These are phyloP conservation scores for Scomber colias DNA, from an alignment of 2,113 vertebrate genomes.

Conservation along the genomic window DNA sequence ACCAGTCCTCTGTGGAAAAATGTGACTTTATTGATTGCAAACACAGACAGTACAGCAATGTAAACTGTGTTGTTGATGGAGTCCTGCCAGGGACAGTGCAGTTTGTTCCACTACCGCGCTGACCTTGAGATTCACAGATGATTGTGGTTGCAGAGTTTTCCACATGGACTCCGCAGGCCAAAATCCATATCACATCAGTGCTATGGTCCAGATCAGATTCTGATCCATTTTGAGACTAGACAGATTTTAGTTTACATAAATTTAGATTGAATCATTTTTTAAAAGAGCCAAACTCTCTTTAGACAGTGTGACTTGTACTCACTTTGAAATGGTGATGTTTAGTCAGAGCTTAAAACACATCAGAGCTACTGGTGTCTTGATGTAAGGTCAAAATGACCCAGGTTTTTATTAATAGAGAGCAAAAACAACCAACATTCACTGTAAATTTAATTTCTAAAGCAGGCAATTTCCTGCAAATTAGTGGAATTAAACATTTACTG, in stretches of 20 bases:
- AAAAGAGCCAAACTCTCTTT: background rate
- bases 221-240: background rate
- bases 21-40: slow-evolving; percentile 34
- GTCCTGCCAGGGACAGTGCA: slow-evolving; percentile 30
- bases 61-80: slow-evolving; percentile 24
- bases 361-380: no score
- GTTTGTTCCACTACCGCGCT: slow-evolving; percentile 12
- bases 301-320: background rate
- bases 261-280: background rate
- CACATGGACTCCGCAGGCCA: background rate
- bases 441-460: no score
- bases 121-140: slow-evolving; percentile 35
- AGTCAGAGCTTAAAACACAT: background rate
- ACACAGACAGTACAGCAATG: slow-evolving; percentile 7
- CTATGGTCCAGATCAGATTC: background rate
- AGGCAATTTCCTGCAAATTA: no score
- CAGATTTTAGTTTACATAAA: background rate
- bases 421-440: background rate
- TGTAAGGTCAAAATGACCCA: background rate
- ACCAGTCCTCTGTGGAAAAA: slow-evolving; percentile 28
- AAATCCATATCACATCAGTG: slow-evolving; percentile 46
- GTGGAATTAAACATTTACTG: no score
- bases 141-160: background rate
- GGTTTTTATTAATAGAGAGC: background rate
- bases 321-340: background rate